These are phyloP conservation scores for Labeo calbasu DNA, from an alignment of 2,797 vertebrate species.

Conservation along the genomic window DNA sequence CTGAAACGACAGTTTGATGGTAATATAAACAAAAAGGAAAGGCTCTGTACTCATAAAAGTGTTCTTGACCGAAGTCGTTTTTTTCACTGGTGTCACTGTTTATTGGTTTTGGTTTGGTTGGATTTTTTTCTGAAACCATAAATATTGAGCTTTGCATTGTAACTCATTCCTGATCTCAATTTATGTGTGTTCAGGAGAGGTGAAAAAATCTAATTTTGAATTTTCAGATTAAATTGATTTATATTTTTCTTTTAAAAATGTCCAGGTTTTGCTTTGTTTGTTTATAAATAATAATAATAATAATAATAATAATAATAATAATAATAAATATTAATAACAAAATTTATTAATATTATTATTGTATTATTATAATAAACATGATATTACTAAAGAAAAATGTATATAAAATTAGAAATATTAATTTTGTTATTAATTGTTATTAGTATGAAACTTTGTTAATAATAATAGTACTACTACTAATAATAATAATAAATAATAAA, in stretches of 20 bases:
- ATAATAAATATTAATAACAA: no score
- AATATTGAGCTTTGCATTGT: neutral
- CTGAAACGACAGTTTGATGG: constrained; percentile 65
- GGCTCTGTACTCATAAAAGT: neutral
- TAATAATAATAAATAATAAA: no score
- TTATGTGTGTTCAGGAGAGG: neutral
- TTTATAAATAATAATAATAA: neutral
- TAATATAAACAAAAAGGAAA: constrained; percentile 53
- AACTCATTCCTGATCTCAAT: neutral
- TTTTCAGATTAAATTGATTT: neutral
- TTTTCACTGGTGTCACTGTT: neutral
- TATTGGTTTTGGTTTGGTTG: neutral
- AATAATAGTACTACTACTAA: no score
- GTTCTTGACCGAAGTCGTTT: neutral
- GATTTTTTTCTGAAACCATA: neutral
- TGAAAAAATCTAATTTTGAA: neutral
- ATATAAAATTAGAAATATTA: neutral
- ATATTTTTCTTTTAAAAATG: neutral
- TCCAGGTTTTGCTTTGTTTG: neutral
- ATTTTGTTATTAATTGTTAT: neutral
- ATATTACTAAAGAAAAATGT: neutral
- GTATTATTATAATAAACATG: neutral
- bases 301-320: neutral
- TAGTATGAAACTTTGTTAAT: no score
- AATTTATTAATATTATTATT: neutral